Percentiles rank a stretch among this genome's conserved stretches.
Evolutionary conservation across 2,113 vertebrate genomes (phyloP).

Genomic region (Phoxinus phoxinus): DNA sequence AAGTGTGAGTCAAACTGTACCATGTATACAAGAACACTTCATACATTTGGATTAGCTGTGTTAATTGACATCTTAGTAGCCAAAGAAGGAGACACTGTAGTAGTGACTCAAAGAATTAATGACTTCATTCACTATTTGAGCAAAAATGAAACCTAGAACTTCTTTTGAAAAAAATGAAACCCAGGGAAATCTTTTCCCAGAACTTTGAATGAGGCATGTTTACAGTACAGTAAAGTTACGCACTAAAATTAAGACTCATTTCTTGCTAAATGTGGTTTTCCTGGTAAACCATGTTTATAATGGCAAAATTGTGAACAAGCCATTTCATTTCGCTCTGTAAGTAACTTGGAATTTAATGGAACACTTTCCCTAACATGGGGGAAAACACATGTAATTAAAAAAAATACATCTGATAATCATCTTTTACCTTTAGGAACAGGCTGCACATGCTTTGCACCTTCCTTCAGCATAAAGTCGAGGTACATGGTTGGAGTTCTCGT

Average conservation of each 20-base stretch:
- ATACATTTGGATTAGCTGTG: neutral
- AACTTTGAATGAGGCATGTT: neutral
- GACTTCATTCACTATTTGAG: neutral
- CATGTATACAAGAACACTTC: neutral
- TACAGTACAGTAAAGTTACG: neutral
- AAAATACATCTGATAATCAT: neutral
- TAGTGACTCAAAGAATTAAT: neutral
- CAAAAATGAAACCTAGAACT: neutral
- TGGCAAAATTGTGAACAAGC: too few species aligned
- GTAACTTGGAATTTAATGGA: neutral
- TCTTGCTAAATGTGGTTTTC: neutral
- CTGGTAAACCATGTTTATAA: neutral
- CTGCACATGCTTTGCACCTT: conserved; percentile 70
- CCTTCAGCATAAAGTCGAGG: conserved; percentile 78
- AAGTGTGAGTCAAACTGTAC: neutral
- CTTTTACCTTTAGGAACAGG: conserved; percentile 71
- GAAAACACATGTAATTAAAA: neutral
- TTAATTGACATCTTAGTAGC: neutral
- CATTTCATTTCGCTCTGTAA: neutral
- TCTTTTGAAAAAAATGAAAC: too few species aligned
- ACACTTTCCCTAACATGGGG: neutral
- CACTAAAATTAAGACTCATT: neutral
- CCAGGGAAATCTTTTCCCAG: neutral
- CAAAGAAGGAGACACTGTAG: neutral
- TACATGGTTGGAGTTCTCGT: conserved; percentile 81